Base-by-base conservation (phyloP, 2,888 invertebrate species). In the Boloria selene region DNA sequence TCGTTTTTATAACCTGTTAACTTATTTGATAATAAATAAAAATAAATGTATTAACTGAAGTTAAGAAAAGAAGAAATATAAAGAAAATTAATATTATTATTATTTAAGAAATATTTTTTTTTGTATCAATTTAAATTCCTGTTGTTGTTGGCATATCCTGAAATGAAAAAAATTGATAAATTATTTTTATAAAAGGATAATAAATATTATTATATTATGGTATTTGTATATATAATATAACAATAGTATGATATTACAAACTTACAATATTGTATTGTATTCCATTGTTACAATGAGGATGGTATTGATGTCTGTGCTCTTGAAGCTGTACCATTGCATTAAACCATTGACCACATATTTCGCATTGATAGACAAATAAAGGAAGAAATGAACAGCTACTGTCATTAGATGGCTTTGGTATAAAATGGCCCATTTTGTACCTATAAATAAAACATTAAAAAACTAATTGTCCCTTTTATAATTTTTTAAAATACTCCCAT, bases 371-470 rank as follows among this genome's bases (percentile, higher is more conserved):
- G 1, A 87, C 85, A 67, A 85, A 73, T 68, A 75, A 74, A 53
- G 81, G 78, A 59, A 80, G 61, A 18, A 76, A 70, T 63, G 77
- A 78, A 17, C 70, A 64, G 64, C 70, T 78, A 42, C 70, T 76
- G 64, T 79, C 76, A 66, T 71, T 78, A 62, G 82, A 81, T 18
- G 77, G 77, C 75, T 91, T 92, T 14, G 85, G 79, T 74, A 85
- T 82, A 55, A 89, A 91, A 71, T 92, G 92, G 6, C 83, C 82
- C 58, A 83, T 80, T 80, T 92, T 92, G 72, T 92, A 91, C 73
- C 92, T 92, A 22, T 45, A 22, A 56, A 16, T 22, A 59, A 50
- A 38, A 47, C 13, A n/a, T 2, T 7, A 4, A 16, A 49, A 49
- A 49, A 5, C 7, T 49, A 49, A 16, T 49, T 16, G 14, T 7